Evolutionary conservation across 2,888 invertebrate genomes (phyloP).

Genomic region (Biston stratarius): DNA sequence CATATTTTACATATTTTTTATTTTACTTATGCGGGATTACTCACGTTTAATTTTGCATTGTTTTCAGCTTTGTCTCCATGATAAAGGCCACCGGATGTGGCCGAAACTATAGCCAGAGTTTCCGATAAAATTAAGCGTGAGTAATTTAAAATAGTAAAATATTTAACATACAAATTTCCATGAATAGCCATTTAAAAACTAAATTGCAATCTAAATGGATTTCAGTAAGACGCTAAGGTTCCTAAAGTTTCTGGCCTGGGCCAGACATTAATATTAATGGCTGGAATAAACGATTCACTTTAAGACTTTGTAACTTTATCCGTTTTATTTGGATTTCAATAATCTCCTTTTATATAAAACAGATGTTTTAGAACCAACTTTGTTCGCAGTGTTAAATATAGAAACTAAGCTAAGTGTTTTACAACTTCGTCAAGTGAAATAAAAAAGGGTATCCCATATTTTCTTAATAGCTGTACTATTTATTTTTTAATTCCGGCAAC

Average conservation of each 20-base stretch:
- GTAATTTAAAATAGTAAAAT: too few species aligned
- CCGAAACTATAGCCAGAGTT: too few species aligned
- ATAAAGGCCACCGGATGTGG: too few species aligned
- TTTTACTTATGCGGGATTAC: too few species aligned
- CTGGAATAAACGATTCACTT: slow-evolving; percentile 9
- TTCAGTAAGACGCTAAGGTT: slow-evolving; percentile 10
- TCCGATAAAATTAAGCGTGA: too few species aligned
- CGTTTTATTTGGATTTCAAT: slow-evolving; percentile 13
- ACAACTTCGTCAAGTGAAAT: not conserved
- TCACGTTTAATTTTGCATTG: too few species aligned
- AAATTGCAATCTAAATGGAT: slow-evolving; percentile 4
- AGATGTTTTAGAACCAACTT: not conserved
- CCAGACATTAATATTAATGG: slow-evolving; percentile 14
- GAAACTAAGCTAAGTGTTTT: too few species aligned
- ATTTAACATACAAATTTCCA: not conserved
- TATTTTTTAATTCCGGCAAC: too few species aligned
- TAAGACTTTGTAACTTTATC: slow-evolving; percentile 6
- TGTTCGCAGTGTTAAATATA: too few species aligned
- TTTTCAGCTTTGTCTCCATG: too few species aligned
- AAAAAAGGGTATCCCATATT: not conserved
- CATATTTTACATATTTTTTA: too few species aligned
- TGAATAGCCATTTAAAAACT: not conserved
- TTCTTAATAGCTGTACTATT: too few species aligned
- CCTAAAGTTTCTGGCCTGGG: slow-evolving; percentile 6
- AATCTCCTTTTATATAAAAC: not conserved